A percentile compares a stretch with the other conserved stretches of the same genome.
Evolutionary conservation across 2,888 invertebrate species (phyloP).

Genomic region (Druceiella hillmani): DNA sequence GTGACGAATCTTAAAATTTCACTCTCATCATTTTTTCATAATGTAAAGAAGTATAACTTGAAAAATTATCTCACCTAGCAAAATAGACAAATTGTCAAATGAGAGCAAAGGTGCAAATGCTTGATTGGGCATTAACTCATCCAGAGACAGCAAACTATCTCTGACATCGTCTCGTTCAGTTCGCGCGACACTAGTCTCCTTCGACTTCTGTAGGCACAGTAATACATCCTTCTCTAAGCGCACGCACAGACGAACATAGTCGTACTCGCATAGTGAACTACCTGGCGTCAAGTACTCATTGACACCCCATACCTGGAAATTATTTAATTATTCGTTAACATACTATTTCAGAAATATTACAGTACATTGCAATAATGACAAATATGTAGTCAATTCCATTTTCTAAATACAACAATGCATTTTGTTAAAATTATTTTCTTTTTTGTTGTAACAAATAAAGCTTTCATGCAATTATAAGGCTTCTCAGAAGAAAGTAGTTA

Average conservation of each 20-base stretch:
- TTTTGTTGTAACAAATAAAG: no score
- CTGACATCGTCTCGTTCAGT: conserved; percentile 77
- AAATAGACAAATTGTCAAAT: conserved; percentile 78
- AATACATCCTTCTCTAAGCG: conserved; percentile 86
- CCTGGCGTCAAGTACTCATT: conserved; percentile 85
- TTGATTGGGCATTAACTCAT: conserved; percentile 70
- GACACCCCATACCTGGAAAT: conserved; percentile 76
- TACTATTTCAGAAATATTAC: no score
- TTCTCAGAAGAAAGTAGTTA: no score
- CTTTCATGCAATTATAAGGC: no score
- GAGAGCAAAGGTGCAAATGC: conserved; percentile 70
- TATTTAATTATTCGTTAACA: no score
- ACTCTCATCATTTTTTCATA: no score
- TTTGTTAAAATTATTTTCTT: no score
- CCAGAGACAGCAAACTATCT: conserved; percentile 67
- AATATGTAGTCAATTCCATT: no score
- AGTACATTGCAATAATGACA: no score
- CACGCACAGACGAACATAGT: conserved; percentile 89
- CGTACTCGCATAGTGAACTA: conserved; percentile 81
- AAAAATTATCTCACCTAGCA: conserved; percentile 59
- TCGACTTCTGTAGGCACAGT: conserved; percentile 60
- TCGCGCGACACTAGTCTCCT: conserved; percentile 64
- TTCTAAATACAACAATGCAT: no score
- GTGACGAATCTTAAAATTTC: no score
- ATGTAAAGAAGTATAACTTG: not conserved